phyloP scores from a whole-genome alignment of 2,888 invertebrate genomes.

The Mythimna pallens region DNA sequence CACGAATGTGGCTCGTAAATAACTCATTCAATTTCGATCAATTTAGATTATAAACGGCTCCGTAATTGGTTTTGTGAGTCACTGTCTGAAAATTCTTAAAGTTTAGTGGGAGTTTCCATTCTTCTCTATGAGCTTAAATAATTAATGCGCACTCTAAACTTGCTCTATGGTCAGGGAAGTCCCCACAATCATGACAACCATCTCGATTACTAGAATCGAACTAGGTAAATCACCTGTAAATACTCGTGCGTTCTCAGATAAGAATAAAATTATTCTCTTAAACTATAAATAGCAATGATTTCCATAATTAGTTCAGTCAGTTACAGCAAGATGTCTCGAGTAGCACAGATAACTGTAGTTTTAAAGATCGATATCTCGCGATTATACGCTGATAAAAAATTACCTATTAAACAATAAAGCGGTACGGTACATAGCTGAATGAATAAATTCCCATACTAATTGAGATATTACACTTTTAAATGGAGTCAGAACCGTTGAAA shows the following conservation, averaged over 20 bases:
- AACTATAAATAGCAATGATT: constrained; percentile 19
- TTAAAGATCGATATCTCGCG: constrained; percentile 27
- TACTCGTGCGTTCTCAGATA: constrained; percentile 23
- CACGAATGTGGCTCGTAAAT: constrained; percentile 8
- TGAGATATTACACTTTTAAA: constrained; percentile 58
- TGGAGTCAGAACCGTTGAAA: constrained; percentile 40
- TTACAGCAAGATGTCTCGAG: constrained; percentile 45
- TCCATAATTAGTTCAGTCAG: constrained; percentile 29
- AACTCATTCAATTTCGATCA: constrained; percentile 52
- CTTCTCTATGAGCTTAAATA: neutral
- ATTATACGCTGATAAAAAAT: constrained; percentile 27
- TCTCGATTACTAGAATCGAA: neutral
- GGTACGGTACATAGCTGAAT: constrained; percentile 18
- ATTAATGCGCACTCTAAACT: neutral
- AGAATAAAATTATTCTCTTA: constrained; percentile 3
- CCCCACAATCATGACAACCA: constrained; percentile 11
- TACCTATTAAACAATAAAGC: constrained; percentile 22
- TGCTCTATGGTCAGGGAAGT: constrained; percentile 33
- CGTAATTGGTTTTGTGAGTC: constrained; percentile 44
- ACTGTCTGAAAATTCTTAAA: constrained; percentile 25
- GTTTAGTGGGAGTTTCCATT: neutral
- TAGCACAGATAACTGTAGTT: constrained; percentile 40
- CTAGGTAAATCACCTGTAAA: neutral
- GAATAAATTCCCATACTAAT: constrained; percentile 61
- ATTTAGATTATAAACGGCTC: constrained; percentile 27